These are phyloP conservation scores for Lepidurus packardi DNA, from an alignment of 1,140 invertebrate species.

Conservation along the genomic window DNA sequence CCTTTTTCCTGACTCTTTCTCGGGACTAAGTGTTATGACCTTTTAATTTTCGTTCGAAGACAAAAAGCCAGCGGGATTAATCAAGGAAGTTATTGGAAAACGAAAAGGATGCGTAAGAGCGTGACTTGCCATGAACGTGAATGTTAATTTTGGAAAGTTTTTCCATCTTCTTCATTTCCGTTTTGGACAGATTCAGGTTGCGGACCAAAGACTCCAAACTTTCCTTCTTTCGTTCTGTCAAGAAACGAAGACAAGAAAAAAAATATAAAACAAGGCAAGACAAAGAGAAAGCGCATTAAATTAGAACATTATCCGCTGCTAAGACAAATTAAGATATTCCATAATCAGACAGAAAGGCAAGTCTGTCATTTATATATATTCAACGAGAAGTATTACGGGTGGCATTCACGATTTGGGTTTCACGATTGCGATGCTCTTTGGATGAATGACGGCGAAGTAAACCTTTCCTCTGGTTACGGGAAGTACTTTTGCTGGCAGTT, in stretches of 20 bases:
- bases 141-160: slow-evolving; percentile 76
- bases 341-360: no score
- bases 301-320: not conserved
- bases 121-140: slow-evolving; percentile 72
- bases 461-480: not conserved
- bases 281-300: not conserved
- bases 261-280: slow-evolving; percentile 24
- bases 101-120: not conserved
- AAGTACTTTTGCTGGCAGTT: not conserved
- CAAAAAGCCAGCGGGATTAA: slow-evolving; percentile 31
- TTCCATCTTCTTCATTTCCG: slow-evolving; percentile 52
- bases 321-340: no score
- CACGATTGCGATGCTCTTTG: not conserved
- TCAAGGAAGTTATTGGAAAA: slow-evolving; percentile 30
- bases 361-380: no score
- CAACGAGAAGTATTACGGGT: not conserved
- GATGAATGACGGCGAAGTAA: not conserved
- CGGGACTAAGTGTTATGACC: no score
- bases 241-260: slow-evolving; percentile 17
- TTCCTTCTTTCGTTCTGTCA: slow-evolving; percentile 41
- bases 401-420: not conserved
- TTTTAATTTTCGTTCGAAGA: not conserved
- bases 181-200: slow-evolving; percentile 43
- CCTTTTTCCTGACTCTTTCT: not conserved
- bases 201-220: slow-evolving; percentile 43